Conservation (phyloP, 2,113 vertebrate genomes). For the Acinonyx jubatus region DNA sequence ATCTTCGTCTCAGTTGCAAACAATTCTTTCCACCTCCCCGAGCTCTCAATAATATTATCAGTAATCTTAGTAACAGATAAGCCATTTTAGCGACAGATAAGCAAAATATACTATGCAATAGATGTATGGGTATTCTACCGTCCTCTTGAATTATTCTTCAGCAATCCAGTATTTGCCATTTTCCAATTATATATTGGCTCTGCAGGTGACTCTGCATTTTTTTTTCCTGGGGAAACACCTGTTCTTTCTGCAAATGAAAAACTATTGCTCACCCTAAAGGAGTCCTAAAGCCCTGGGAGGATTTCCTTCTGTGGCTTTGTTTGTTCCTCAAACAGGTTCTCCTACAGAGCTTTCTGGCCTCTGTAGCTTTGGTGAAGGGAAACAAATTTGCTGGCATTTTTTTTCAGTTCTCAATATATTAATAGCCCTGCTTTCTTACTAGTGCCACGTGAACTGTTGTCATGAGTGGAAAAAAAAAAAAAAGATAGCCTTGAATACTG, state of each 20-base stretch:
- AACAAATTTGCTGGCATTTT: background rate
- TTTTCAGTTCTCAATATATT: conserved; percentile 22
- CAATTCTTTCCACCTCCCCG: background rate
- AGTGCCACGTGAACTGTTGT: background rate
- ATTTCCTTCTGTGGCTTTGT: conserved; percentile 70
- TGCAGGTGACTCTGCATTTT: background rate
- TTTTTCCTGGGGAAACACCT: conserved; percentile 45
- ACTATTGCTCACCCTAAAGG: conserved; percentile 45
- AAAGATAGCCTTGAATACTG: background rate
- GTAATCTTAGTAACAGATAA: background rate
- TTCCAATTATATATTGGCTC: background rate
- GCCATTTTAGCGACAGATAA: background rate
- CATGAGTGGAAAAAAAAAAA: background rate
- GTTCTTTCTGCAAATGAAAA: conserved; percentile 61
- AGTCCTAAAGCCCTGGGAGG: conserved; percentile 37
- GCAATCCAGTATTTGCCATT: background rate
- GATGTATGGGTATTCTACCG: background rate
- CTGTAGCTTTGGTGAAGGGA: conserved; percentile 36
- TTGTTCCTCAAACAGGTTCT: conserved; percentile 59
- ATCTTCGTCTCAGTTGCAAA: background rate
- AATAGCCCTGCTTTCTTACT: conserved; percentile 9
- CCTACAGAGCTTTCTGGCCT: conserved; percentile 34
- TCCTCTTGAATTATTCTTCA: background rate
- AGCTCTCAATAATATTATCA: background rate
- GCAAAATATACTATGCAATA: background rate